Conservation (phyloP, 2,797 vertebrate genomes). For the Ambastaia sidthimunki region DNA sequence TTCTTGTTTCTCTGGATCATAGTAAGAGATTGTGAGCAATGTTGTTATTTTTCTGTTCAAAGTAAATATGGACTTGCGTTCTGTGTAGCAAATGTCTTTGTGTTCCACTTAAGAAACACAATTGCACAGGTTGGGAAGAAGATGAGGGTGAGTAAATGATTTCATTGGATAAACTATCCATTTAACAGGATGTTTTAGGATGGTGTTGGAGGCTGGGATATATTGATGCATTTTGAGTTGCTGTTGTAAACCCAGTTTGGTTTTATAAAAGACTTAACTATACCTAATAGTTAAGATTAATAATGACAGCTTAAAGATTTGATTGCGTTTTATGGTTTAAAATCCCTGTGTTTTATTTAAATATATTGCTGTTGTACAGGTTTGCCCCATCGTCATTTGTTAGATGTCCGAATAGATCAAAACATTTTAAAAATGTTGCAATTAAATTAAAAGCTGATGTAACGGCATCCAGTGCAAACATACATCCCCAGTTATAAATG, state of each 20-base stretch:
- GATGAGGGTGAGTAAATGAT: not conserved
- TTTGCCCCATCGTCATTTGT: not conserved
- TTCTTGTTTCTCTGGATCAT: too few relatives aligned
- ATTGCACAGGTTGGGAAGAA: not conserved
- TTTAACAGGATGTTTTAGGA: conserved; percentile 24
- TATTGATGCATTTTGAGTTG: conserved; percentile 13
- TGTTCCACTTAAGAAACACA: not conserved
- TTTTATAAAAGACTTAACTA: not conserved
- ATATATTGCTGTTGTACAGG: not conserved
- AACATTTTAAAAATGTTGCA: not conserved
- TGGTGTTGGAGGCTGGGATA: conserved; percentile 11
- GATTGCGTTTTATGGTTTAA: not conserved
- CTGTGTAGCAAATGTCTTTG: not conserved
- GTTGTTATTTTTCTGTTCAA: not conserved
- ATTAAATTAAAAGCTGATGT: not conserved
- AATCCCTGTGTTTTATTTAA: not conserved
- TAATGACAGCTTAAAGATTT: too few relatives aligned
- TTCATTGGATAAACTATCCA: not conserved
- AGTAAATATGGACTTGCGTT: not conserved
- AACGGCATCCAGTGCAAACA: conserved; percentile 11
- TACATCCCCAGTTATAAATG: not conserved
- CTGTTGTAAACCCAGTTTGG: conserved; percentile 5
- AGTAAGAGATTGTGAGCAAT: not conserved
- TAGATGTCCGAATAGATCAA: not conserved
- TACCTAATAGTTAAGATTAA: too few relatives aligned